Evolutionary conservation across 2,888 invertebrate species (phyloP), one percentile per base, ranked within the genome.

Genomic region (Cantharis lateralis): DNA sequence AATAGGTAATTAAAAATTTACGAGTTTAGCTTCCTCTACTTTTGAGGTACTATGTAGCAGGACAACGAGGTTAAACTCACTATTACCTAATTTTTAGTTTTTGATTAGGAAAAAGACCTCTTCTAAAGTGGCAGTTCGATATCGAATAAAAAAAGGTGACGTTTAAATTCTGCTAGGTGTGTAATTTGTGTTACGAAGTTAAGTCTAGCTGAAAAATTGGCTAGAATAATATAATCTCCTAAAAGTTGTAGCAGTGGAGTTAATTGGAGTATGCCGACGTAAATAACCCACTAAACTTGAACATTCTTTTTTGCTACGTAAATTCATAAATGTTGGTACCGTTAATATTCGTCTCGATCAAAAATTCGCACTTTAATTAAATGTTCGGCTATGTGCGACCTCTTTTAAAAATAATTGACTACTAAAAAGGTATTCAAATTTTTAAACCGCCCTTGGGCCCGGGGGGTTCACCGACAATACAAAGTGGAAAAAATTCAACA

Each of bases 281-380:
- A 72, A 72, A 68, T 72, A 68, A 72, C 72, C 72, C 32, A 72
- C 68, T 71, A 68, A 72, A 68, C 72, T 68, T 72, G 24, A 68
- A 68, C 48, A 48, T 48, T 48, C 48, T 48, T 48, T 28, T n/a
- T 18, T 70, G 62, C 62, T 24, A 24, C 62, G 61, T 70, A 62
- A 70, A 70, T 24, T 70, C 15, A 20, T 61, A 18, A 20, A 70
- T 15, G 70, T 20, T 62, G 26, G 70, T 62, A 61, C 48, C 48
- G 48, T 48, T 48, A 48, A 48, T 24, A 24, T 48, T 48, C n/a
- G 48, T n/a, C n/a, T 48, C n/a, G 48, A 48, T 48, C 48, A 48
- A 48, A 48, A 48, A 48, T 48, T 9, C 48, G 48, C 48, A 48
- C 48, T 48, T 48, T 48, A 48, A 48, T 48, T 48, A 48, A 48